These are phyloP conservation scores for Nesometra sesokonis DNA, from an alignment of 35 echinoderm and acorn worm genomes.

Conservation along the genomic window DNA sequence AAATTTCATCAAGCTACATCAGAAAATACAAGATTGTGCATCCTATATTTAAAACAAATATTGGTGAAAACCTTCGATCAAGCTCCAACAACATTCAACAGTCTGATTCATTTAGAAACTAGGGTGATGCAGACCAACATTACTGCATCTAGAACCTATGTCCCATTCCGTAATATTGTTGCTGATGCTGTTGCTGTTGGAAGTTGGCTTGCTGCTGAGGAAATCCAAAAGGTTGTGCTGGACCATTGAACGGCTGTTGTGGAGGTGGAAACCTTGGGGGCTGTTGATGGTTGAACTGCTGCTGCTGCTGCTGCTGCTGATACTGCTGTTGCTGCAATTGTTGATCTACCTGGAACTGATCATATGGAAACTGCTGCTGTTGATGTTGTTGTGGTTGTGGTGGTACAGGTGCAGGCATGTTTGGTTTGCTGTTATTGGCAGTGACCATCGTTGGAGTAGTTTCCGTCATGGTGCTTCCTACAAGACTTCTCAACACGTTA, in stretches of 20 bases:
- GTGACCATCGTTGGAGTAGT: constrained; percentile 12
- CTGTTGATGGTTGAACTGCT: neutral
- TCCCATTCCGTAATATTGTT: neutral
- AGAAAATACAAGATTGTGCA: too few species aligned
- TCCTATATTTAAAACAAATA: too few species aligned
- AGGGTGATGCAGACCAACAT: too few species aligned
- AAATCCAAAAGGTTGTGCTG: neutral
- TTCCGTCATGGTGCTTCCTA: constrained; percentile 4
- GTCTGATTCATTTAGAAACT: too few species aligned
- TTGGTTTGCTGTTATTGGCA: neutral
- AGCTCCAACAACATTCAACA: too few species aligned
- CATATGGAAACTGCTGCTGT: constrained; percentile 1
- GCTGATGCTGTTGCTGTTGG: constrained; percentile 35
- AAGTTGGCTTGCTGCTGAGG: neutral
- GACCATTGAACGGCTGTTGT: neutral
- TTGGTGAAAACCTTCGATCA: too few species aligned
- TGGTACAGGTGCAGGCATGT: neutral
- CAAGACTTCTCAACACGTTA: constrained; percentile 56
- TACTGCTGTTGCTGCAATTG: constrained; percentile 9
- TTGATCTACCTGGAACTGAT: neutral
- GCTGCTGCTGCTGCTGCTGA: constrained; percentile 1
- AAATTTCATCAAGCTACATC: too few species aligned
- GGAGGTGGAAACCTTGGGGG: constrained; percentile 11
- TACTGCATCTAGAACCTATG: constrained; percentile 2
- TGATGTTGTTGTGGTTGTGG: neutral